Conservation (phyloP, 2,113 vertebrate species). For the human (Homo sapiens) region GRCh38 chr6:55869501-55870000, state of each 20-base stretch:
- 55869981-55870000: conserved; percentile 49
- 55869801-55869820: conserved; percentile 76
- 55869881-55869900: conserved; percentile 83
- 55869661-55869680: conserved; percentile 67
- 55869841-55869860: conserved; percentile 79
- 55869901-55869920: conserved; percentile 79
- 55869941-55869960: conserved; percentile 53
- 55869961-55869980: neutral
- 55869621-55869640: neutral
- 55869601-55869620: neutral
- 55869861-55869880: conserved; percentile 78
- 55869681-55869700: conserved; percentile 51
- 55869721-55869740: conserved; percentile 62
- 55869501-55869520: neutral
- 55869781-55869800: conserved; percentile 81
- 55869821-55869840: conserved; percentile 84
- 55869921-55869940: conserved; percentile 73
- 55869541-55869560: neutral
- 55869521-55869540: neutral
- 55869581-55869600: neutral
- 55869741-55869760: conserved; percentile 77
- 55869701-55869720: conserved; percentile 60
- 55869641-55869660: conserved; percentile 49
- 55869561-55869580: neutral
- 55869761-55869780: conserved; percentile 64